Percentiles rank a stretch among this genome's conserved stretches.
phyloP scores from a whole-genome alignment of 2,113 vertebrate species.

The Nothocercus nigrocapillus region DNA sequence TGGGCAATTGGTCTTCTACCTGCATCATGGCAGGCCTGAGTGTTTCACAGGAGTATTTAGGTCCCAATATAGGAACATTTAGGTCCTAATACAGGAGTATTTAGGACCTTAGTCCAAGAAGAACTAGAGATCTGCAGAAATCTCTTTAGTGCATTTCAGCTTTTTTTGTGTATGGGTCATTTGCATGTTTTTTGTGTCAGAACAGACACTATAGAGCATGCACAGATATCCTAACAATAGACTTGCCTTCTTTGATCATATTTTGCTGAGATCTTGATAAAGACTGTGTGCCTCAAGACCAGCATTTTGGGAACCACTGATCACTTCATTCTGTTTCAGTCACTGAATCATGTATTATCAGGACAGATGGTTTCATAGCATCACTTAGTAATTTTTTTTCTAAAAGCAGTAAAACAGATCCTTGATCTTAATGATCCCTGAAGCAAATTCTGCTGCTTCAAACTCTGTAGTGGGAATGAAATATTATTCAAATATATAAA shows the following conservation, averaged over 20 bases:
- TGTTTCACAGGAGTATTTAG: neutral
- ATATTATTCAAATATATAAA: neutral
- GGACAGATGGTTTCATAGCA: neutral
- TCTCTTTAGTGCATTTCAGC: neutral
- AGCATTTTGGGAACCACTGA: neutral
- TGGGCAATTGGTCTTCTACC: neutral
- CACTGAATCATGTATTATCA: neutral
- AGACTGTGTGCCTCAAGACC: rapidly evolving
- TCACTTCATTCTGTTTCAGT: neutral
- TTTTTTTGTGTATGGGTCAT: neutral
- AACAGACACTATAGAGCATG: too few species aligned
- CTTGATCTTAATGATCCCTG: neutral
- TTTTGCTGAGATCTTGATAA: neutral
- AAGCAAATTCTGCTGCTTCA: neutral
- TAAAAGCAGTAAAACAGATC: neutral
- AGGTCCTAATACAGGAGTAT: neutral
- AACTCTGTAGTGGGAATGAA: neutral
- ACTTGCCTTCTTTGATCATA: neutral
- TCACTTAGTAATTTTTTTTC: neutral
- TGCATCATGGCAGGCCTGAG: neutral
- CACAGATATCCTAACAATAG: neutral
- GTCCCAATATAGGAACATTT: too few species aligned
- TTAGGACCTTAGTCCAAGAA: neutral
- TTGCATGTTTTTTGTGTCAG: neutral
- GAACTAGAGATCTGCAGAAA: neutral